Base-by-base conservation (phyloP, 2,797 vertebrate genomes). In the Myotis pilosus region DNA sequence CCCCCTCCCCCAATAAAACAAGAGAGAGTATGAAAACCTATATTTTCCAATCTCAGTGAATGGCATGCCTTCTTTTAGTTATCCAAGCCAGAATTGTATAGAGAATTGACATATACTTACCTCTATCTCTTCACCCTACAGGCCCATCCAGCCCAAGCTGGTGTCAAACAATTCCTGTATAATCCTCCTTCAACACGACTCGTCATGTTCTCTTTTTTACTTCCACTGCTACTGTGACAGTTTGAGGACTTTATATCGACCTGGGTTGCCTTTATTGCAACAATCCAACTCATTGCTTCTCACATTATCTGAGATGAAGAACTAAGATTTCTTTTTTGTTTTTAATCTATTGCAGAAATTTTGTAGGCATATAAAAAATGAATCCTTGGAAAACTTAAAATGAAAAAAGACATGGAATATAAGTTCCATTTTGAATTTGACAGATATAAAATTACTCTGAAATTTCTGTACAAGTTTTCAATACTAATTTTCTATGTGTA, bases 381-480 rank as follows among this genome's bases (percentile, higher is more conserved):
- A 71, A 66, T 83, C 64, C 68, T 69, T 94, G 74, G 20, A 91
- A 75, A 97, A 95, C 22, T 57, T 47, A 30, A 91, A 71, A 81
- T 85, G 47, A 53, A 92, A 92, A 84, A 71, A 28, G 16, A 80
- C 9, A 57, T 93, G 10, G 30, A 92, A 72, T 60, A 30, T 71
- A 83, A 76, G 20, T 22, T 68, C 53, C 0, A 10, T 89, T 91
- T 89, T 87, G 38, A 95, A 53, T 89, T 92, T 23, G 16, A 36
- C 33, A 92, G 49, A 53, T 41, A 20, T 68, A 55, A 81, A 76
- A 81, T 74, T 79, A 64, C 47, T 83, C 28, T 74, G 57, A 87
- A 20, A 89, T 89, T 92, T n/a, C 55, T 78, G 1, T 41, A 49
- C 15, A 75, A 41, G 57, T 76, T 90, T 90, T 88, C 78, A 62